Evolutionary conservation across 2,797 vertebrate species (phyloP), one percentile per base, ranked within the genome.

Genomic region (Gymnoscopelus braueri): DNA sequence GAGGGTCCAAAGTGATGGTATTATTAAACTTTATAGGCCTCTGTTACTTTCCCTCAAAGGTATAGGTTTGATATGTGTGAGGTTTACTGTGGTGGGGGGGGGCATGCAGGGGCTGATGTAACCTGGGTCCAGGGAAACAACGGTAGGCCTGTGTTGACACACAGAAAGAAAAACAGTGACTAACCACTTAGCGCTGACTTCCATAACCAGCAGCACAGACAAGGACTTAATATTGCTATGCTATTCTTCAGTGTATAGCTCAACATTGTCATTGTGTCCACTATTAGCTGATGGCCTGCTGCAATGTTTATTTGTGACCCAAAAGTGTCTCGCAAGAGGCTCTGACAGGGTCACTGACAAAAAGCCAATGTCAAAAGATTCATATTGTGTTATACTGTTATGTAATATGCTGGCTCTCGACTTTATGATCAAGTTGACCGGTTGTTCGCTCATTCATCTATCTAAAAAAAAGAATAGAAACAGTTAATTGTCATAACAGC

Each of bases 21-120:
- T 78, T 78, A 80, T 80, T 77, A 75, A 76, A 81, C 64, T 60
- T 78, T 79, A 70, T 10, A 71, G 77, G 63, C 19, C 49, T 55
- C 35, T 59, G 29, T 65, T 50, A 72, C 65, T 66, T 56, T 47
- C 19, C 58, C 65, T 70, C 19, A 54, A 66, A 78, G 57, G 74
- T 47, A 57, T 51, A 54, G 54, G 53, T 76, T 72, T 49, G 62
- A 72, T 72, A 70, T 71, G 66, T 68, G 53, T 56, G 29, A 8
- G 63, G 51, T 74, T 63, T 53, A 51, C 60, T 29, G 48, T 24
- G 15, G 23, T 1, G 19, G 19, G 19, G 19, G 19, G 19, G 23
- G 60, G 48, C 48, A 6, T 72, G 70, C 44, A 63, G 58, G 52
- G 60, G 60, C 59, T 63, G 61, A 76, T 65, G 65, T 64, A 67